Evolutionary conservation across 2,113 vertebrate genomes (phyloP).

Genomic region (Apteryx owenii): DNA sequence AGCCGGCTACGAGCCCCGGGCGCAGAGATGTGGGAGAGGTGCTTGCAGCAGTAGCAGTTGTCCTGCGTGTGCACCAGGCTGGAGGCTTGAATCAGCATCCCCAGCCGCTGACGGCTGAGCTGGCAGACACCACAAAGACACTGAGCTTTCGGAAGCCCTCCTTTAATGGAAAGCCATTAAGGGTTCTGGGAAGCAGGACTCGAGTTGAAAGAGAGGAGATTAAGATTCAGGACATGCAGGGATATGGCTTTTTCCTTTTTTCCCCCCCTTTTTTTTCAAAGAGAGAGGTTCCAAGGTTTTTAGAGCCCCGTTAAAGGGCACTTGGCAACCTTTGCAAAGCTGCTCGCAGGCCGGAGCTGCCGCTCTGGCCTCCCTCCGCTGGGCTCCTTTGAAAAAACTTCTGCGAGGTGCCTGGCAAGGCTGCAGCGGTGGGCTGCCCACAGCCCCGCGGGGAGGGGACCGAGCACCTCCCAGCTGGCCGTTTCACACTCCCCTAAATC

Average conservation of each 20-base stretch:
- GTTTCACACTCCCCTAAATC: neutral
- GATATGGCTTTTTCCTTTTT: neutral
- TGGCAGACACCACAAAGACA: neutral
- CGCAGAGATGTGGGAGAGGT: accelerated
- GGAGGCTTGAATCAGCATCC: neutral
- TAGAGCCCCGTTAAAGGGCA: neutral
- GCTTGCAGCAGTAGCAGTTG: accelerated
- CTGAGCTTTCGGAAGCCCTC: neutral
- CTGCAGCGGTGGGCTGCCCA: neutral
- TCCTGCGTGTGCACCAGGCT: neutral
- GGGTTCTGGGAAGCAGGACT: neutral
- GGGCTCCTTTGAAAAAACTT: neutral
- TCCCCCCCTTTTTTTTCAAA: neutral
- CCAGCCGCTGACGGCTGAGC: neutral
- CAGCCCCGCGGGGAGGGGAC: neutral
- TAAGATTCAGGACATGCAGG: constrained; percentile 53
- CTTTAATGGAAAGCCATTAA: neutral
- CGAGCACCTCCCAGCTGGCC: neutral
- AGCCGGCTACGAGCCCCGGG: neutral
- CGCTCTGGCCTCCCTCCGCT: neutral
- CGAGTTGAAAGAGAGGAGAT: neutral
- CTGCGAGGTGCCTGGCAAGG: neutral
- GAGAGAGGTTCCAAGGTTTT: constrained; percentile 12
- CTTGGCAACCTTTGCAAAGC: constrained; percentile 36
- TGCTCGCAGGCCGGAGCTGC: neutral